Percentiles rank a stretch among this genome's conserved stretches.
Conservation (phyloP, 2,113 vertebrate species). For the Protobothrops mucrosquamatus region DNA sequence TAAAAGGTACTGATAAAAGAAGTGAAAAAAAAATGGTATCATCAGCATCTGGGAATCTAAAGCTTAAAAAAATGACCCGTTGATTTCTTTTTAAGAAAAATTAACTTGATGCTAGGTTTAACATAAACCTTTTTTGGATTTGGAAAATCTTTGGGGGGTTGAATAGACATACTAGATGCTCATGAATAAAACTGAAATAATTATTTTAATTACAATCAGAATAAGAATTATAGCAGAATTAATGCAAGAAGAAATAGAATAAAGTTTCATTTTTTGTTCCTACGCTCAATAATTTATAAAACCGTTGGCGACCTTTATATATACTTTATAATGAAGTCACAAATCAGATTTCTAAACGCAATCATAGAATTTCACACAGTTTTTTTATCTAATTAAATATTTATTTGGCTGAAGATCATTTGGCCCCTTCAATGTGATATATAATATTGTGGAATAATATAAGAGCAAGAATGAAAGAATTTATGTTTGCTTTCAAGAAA, state of each 20-base stretch:
- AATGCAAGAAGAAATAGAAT: background rate
- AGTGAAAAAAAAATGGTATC: background rate
- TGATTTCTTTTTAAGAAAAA: conserved; percentile 9
- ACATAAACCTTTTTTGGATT: background rate
- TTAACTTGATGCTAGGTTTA: background rate
- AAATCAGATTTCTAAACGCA: background rate
- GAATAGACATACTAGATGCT: background rate
- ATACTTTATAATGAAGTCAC: background rate
- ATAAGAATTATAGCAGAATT: background rate
- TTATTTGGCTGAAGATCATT: background rate
- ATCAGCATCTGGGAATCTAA: background rate
- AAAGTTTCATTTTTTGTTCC: background rate
- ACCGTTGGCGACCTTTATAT: background rate
- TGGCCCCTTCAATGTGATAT: background rate
- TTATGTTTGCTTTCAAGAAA: background rate
- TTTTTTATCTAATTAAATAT: background rate
- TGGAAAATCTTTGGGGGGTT: background rate
- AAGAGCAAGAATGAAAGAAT: background rate
- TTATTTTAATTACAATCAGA: background rate
- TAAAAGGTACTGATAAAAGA: conserved; percentile 71
- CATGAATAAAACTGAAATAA: background rate
- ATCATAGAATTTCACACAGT: background rate
- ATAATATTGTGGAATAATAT: background rate
- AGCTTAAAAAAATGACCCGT: background rate
- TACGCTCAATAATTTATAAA: background rate